These are phyloP conservation scores for Tetragonula clypearis DNA, from an alignment of 1,140 invertebrate genomes.

Conservation along the genomic window DNA sequence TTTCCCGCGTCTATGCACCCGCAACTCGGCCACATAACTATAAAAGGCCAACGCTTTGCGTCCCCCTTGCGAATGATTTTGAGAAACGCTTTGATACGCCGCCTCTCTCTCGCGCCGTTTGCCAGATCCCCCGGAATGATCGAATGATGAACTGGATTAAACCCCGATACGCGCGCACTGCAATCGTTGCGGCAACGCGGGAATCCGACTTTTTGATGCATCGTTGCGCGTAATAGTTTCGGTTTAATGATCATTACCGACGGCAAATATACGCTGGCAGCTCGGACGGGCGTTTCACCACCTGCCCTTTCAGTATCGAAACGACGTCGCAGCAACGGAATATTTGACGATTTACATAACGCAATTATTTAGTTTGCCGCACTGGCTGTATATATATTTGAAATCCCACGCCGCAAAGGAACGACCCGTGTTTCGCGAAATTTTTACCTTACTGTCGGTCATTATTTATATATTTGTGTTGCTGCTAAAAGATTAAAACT, in stretches of 20 bases:
- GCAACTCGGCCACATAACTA: not conserved
- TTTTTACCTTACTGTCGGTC: too few relatives aligned
- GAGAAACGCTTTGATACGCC: conserved; percentile 19
- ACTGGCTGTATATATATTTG: not conserved
- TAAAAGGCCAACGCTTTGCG: conserved; percentile 6
- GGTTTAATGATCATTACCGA: not conserved
- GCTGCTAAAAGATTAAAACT: too few relatives aligned
- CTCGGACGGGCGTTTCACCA: not conserved
- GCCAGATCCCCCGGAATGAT: not conserved
- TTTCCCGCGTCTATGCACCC: not conserved
- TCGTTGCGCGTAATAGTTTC: not conserved
- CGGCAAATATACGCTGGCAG: conserved; percentile 9
- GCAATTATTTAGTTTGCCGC: conserved; percentile 15
- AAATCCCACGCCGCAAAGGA: not conserved
- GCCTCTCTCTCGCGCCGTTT: not conserved
- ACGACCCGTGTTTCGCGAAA: not conserved
- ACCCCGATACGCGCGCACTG: not conserved
- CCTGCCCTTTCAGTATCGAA: not conserved
- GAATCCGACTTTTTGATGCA: not conserved
- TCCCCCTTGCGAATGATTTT: conserved; percentile 17
- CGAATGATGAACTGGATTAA: not conserved
- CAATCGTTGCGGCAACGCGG: not conserved
- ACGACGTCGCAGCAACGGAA: not conserved
- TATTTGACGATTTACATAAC: conserved; percentile 2
- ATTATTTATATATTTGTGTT: too few relatives aligned